phyloP scores from a whole-genome alignment of 1,140 invertebrate species.

The Nixonia krombeini region DNA sequence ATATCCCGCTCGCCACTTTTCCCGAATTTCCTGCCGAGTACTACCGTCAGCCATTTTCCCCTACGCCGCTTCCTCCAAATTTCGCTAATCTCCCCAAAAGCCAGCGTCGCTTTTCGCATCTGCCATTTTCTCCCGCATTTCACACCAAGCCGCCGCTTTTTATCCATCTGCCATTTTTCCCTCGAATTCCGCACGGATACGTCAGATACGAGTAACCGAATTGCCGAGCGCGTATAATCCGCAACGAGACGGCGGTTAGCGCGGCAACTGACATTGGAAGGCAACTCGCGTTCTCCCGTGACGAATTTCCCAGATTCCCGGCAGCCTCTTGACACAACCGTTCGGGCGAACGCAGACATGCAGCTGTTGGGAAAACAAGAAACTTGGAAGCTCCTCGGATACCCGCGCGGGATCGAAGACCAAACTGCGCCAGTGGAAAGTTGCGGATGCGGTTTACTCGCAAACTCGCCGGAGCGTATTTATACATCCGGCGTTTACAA shows the following conservation, averaged over 20 bases:
- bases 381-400: slow-evolving; percentile 44
- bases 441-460: slow-evolving; percentile 36
- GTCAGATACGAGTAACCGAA: no score
- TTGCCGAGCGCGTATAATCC: slow-evolving; percentile 44
- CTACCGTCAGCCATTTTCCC: no score
- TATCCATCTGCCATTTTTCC: no score
- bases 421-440: slow-evolving; percentile 47
- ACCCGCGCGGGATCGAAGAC: slow-evolving; percentile 27
- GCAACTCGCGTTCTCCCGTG: slow-evolving; percentile 43
- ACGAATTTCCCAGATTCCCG: slow-evolving; percentile 48
- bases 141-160: no score
- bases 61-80: no score
- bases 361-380: slow-evolving; percentile 45
- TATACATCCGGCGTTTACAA: slow-evolving; percentile 34
- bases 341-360: slow-evolving; percentile 40
- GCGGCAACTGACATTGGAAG: slow-evolving; percentile 43
- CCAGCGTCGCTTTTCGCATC: no score
- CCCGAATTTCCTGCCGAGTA: no score
- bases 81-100: no score
- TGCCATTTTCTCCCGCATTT: no score
- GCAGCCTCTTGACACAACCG: slow-evolving; percentile 36
- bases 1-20: no score
- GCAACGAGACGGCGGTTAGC: slow-evolving; percentile 30
- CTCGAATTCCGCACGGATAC: no score
- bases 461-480: slow-evolving; percentile 44